Percentiles rank a stretch among this genome's conserved stretches.
phyloP scores from a whole-genome alignment of 2,797 vertebrate genomes.

The Staurois parvus region DNA sequence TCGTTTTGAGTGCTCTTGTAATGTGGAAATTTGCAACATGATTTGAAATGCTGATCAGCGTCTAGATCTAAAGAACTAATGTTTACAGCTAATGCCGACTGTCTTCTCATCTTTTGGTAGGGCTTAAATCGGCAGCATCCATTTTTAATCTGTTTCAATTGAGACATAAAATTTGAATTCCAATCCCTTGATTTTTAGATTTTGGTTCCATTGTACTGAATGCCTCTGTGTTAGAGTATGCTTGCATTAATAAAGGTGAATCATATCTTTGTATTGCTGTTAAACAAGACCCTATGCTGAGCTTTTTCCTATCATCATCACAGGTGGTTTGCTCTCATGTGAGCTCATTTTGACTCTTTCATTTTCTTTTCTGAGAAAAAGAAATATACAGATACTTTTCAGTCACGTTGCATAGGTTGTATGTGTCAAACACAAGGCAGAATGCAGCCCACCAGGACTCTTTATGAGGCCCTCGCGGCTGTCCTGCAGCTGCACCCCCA shows the following conservation, averaged over 20 bases:
- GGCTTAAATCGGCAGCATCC: constrained; percentile 10
- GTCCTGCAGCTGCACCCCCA: too few species aligned
- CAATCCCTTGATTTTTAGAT: background rate
- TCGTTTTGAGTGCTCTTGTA: constrained; percentile 43
- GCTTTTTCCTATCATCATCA: background rate
- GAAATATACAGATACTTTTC: too few species aligned
- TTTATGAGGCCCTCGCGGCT: too few species aligned
- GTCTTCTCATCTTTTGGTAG: constrained; percentile 3
- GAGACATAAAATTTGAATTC: background rate
- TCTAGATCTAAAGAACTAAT: constrained; percentile 46
- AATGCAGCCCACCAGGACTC: too few species aligned
- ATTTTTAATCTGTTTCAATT: constrained; percentile 2
- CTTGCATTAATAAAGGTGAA: background rate
- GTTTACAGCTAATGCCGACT: constrained; percentile 35
- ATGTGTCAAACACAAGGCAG: too few species aligned
- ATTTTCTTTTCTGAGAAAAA: background rate
- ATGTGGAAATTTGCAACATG: constrained; percentile 49
- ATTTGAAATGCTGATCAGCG: constrained; percentile 56
- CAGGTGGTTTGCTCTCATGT: background rate
- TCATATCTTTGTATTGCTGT: background rate
- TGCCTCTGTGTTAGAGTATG: background rate
- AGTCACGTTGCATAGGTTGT: too few species aligned
- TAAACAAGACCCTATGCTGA: background rate
- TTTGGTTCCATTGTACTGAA: background rate
- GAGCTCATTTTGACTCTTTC: background rate